phyloP scores from a whole-genome alignment of 1,140 invertebrate genomes.

The Metopolophium dirhodum region DNA sequence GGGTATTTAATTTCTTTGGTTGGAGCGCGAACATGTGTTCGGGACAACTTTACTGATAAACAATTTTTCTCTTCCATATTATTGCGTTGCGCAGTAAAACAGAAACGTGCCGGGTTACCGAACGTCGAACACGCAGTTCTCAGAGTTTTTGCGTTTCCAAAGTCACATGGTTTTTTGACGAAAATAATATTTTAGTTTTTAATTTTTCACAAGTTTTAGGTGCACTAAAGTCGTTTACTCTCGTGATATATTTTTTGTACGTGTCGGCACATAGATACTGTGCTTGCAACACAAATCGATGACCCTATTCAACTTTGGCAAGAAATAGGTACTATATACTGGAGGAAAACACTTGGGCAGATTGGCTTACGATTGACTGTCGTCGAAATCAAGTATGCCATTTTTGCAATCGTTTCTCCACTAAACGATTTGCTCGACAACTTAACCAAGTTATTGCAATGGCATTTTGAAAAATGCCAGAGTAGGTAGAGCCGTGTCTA shows the following conservation, averaged over 20 bases:
- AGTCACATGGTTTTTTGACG: constrained; percentile 43
- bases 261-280: not conserved
- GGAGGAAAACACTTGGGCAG: not conserved
- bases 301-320: no score
- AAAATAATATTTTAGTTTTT: constrained; percentile 22
- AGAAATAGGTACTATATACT: not conserved
- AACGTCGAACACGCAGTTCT: constrained; percentile 52
- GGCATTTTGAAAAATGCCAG: constrained; percentile 21
- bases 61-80: constrained; percentile 52
- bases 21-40: not conserved
- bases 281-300: not conserved
- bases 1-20: constrained; percentile 35
- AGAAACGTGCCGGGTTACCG: constrained; percentile 57
- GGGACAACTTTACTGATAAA: constrained; percentile 14
- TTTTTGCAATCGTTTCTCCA: not conserved
- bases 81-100: constrained; percentile 48
- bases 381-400: not conserved
- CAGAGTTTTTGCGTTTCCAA: constrained; percentile 50
- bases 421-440: constrained; percentile 3
- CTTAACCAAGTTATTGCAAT: not conserved
- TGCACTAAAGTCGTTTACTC: no score
- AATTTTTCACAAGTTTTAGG: not conserved
- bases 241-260: not conserved
- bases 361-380: not conserved
- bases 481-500: not conserved